Percentiles rank a stretch among this genome's conserved stretches.
Conservation (phyloP, 1,140 invertebrate genomes). For the Spodoptera litura region DNA sequence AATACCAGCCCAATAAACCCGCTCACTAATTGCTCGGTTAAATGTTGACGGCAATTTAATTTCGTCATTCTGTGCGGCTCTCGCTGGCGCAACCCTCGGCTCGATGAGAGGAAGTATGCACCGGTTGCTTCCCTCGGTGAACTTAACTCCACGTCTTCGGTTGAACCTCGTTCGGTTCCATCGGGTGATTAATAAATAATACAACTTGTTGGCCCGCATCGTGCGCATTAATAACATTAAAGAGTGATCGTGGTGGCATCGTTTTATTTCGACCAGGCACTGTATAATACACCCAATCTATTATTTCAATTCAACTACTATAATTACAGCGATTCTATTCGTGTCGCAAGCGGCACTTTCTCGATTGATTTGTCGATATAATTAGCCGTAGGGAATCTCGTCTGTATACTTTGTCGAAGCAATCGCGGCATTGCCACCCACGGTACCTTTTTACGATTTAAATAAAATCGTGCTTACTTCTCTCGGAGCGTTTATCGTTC, state of each 20-base stretch:
- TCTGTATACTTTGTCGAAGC: slow-evolving; percentile 43
- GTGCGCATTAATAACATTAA: slow-evolving; percentile 69
- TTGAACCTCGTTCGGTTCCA: slow-evolving; percentile 51
- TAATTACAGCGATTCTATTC: slow-evolving; percentile 60
- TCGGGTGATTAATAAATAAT: slow-evolving; percentile 71
- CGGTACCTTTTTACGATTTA: slow-evolving; percentile 47
- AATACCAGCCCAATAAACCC: slow-evolving; percentile 66
- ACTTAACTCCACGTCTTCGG: slow-evolving; percentile 36
- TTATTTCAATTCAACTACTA: slow-evolving; percentile 57
- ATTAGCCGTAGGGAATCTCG: slow-evolving; percentile 63
- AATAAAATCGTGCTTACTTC: slow-evolving; percentile 29
- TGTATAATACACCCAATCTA: slow-evolving; percentile 54
- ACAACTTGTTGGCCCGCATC: slow-evolving; percentile 59
- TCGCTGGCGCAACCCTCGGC: slow-evolving; percentile 43
- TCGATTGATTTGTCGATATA: slow-evolving; percentile 71
- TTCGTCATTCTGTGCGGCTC: slow-evolving; percentile 55
- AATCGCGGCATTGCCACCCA: slow-evolving; percentile 42
- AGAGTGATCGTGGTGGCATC: slow-evolving; percentile 32
- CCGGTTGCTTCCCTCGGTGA: slow-evolving; percentile 54
- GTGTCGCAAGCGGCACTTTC: slow-evolving; percentile 62
- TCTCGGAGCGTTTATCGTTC: slow-evolving; percentile 38
- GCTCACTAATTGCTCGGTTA: slow-evolving; percentile 69
- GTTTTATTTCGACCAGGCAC: background rate
- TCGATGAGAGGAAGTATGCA: slow-evolving; percentile 55
- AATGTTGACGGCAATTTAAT: slow-evolving; percentile 72